A percentile compares a stretch with the other conserved stretches of the same genome.
These are phyloP conservation scores for Peucedramus taeniatus DNA, from an alignment of 2,113 vertebrate species.

Conservation along the genomic window DNA sequence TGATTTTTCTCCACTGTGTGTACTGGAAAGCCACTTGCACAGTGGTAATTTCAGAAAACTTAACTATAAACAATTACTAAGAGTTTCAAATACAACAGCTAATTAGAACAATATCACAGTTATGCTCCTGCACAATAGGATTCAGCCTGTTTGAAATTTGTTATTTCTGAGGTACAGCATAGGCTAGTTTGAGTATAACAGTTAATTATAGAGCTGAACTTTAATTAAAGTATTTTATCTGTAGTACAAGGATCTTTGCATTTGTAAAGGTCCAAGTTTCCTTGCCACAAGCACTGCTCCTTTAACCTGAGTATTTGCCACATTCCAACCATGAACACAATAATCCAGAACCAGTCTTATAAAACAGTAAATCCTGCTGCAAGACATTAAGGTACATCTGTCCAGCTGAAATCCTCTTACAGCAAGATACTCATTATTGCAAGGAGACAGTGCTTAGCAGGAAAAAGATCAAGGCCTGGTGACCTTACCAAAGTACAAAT, in stretches of 20 bases:
- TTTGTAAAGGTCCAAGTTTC: neutral
- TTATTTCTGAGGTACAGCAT: neutral
- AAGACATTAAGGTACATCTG: constrained; percentile 57
- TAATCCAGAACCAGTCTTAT: constrained; percentile 27
- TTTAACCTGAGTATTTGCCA: neutral
- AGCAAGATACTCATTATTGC: constrained; percentile 18
- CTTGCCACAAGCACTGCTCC: neutral
- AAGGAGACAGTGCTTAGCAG: neutral
- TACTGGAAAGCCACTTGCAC: neutral
- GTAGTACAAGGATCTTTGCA: neutral
- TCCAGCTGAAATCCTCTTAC: constrained; percentile 61
- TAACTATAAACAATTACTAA: neutral
- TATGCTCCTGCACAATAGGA: neutral
- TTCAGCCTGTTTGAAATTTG: neutral
- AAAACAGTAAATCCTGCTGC: constrained; percentile 54
- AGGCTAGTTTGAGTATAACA: neutral
- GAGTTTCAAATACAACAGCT: neutral
- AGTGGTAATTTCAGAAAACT: neutral
- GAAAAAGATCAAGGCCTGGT: constrained; percentile 24
- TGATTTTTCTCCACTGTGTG: neutral
- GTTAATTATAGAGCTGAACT: neutral
- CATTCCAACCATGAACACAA: neutral
- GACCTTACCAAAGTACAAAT: constrained; percentile 12
- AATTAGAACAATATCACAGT: neutral
- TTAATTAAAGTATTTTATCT: neutral